phyloP scores from a whole-genome alignment of 2,113 vertebrate species.

The Serinus canaria region DNA sequence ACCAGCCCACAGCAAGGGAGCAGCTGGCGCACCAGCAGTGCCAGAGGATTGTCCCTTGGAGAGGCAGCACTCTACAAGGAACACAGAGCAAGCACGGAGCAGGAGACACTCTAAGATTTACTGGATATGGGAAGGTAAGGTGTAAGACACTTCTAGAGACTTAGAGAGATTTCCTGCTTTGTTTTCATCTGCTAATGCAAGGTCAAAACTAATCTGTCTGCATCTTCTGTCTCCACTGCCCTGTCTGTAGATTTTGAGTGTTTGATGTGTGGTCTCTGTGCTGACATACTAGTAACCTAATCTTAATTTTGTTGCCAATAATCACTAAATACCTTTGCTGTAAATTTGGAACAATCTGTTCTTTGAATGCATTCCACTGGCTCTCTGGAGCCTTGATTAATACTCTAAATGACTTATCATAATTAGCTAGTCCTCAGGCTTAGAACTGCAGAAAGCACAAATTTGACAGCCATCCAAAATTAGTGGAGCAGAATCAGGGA shows the following conservation, averaged over 20 bases:
- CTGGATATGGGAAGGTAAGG: not conserved
- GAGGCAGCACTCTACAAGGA: not conserved
- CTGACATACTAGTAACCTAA: not conserved
- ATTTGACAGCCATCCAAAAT: not conserved
- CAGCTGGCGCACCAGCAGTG: not conserved
- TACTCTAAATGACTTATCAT: not conserved
- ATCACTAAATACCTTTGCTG: not conserved
- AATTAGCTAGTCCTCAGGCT: not conserved
- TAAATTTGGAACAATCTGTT: not conserved
- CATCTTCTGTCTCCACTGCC: not conserved
- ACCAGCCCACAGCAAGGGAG: not conserved
- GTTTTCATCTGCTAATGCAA: not conserved
- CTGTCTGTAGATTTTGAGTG: not conserved
- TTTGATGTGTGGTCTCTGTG: not conserved
- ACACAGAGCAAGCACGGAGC: accelerated
- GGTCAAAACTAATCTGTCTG: not conserved
- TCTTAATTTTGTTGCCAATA: not conserved
- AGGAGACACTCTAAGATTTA: not conserved
- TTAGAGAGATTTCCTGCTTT: not conserved
- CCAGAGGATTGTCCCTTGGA: not conserved
- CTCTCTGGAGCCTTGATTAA: not conserved
- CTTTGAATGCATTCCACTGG: not conserved
- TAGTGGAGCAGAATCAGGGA: not conserved
- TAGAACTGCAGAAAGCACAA: not conserved
- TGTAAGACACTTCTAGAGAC: not conserved